Percentiles rank a stretch among this genome's conserved stretches.
These are phyloP conservation scores for Trichogramma evanescens DNA, from an alignment of 2,888 invertebrate genomes.

Conservation along the genomic window DNA sequence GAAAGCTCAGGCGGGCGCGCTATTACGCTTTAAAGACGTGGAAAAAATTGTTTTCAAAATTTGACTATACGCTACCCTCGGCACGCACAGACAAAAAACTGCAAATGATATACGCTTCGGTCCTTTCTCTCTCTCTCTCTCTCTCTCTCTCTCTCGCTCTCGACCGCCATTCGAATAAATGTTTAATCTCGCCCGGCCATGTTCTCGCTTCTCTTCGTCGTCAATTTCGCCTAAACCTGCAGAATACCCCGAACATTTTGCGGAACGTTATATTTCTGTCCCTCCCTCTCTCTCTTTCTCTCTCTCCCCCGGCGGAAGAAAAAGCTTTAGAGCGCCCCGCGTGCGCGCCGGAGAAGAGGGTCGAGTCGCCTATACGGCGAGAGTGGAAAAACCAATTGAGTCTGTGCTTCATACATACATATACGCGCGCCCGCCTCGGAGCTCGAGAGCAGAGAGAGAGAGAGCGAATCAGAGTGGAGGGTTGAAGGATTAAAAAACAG, in stretches of 20 bases:
- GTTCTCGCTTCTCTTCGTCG: conserved; percentile 14
- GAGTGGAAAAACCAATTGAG: conserved; percentile 44
- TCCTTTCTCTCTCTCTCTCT: conserved; percentile 16
- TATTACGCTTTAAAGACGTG: no score
- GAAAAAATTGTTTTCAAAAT: no score
- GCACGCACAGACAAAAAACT: no score
- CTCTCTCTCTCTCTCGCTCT: not conserved
- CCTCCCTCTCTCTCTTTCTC: not conserved
- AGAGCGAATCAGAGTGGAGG: conserved; percentile 16
- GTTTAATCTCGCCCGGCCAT: conserved; percentile 44
- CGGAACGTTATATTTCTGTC: conserved; percentile 26
- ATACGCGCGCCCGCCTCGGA: no score
- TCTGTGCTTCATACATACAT: conserved; percentile 32
- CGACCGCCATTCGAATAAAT: conserved; percentile 46
- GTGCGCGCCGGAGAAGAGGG: conserved; percentile 19
- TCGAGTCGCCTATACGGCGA: conserved; percentile 20
- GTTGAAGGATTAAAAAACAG: conserved; percentile 7
- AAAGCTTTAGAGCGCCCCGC: not conserved
- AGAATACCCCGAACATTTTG: conserved; percentile 25
- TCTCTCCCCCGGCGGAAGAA: not conserved
- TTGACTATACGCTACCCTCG: no score
- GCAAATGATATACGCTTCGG: not conserved
- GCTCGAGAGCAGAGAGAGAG: not conserved
- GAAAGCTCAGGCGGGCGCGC: no score
- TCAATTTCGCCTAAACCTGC: conserved; percentile 12